Percentiles rank a stretch among this genome's conserved stretches.
These are phyloP conservation scores for Acanthosepion esculentum DNA, from an alignment of 2,888 invertebrate species.

Conservation along the genomic window DNA sequence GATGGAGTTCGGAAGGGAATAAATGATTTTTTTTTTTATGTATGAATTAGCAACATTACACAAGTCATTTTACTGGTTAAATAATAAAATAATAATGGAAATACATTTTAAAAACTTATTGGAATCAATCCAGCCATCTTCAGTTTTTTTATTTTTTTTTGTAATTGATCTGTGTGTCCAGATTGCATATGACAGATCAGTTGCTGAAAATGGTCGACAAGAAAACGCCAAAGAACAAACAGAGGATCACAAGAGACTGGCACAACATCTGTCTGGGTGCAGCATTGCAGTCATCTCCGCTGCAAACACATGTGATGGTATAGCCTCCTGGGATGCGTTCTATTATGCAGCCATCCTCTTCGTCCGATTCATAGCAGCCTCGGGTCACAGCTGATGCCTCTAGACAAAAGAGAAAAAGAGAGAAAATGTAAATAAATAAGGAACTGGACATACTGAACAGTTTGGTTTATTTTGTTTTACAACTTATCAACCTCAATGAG, in stretches of 20 bases:
- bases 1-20: too few relatives aligned
- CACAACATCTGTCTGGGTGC: conserved; percentile 37
- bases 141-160: background rate
- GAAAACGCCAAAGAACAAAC: background rate
- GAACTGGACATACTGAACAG: too few relatives aligned
- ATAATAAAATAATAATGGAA: too few relatives aligned
- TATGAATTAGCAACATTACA: too few relatives aligned
- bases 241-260: background rate
- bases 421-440: background rate
- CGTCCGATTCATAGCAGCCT: conserved; percentile 54
- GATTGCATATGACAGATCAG: background rate
- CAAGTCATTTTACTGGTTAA: too few relatives aligned
- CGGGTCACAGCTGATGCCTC: conserved; percentile 57
- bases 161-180: background rate
- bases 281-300: conserved; percentile 63
- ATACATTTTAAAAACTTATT: too few relatives aligned
- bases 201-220: background rate
- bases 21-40: too few relatives aligned
- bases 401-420: conserved; percentile 50
- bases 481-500: too few relatives aligned
- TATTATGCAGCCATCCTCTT: conserved; percentile 59
- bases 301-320: conserved; percentile 64
- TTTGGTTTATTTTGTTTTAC: too few relatives aligned
- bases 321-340: conserved; percentile 60
- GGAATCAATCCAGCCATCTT: background rate